phyloP scores from a whole-genome alignment of 2,888 invertebrate genomes.

The Acleris sparsana region DNA sequence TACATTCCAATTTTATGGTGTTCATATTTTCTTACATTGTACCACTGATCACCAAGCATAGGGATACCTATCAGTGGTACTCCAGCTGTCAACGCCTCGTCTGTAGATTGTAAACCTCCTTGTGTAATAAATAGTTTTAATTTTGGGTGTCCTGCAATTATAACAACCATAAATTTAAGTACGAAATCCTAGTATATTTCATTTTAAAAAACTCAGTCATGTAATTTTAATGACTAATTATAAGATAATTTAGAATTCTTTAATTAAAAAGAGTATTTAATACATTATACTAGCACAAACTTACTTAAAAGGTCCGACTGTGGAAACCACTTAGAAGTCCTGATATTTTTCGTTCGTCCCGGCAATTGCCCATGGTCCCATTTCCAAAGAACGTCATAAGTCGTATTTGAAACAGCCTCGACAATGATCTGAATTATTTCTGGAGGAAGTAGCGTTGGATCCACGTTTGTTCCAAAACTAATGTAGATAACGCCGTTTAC shows the following conservation, averaged over 20 bases:
- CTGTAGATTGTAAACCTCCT: constrained; percentile 75
- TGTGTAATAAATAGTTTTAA: constrained; percentile 76
- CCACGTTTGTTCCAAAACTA: constrained; percentile 61
- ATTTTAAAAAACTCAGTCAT: too few species aligned
- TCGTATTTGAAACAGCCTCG: constrained; percentile 53
- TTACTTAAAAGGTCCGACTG: constrained; percentile 56
- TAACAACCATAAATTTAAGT: not conserved
- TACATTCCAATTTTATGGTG: constrained; percentile 53
- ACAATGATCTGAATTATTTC: constrained; percentile 43
- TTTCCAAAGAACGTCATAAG: constrained; percentile 66
- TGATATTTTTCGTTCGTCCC: constrained; percentile 51
- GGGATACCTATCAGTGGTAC: constrained; percentile 71
- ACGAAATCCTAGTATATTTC: too few species aligned
- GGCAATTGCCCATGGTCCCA: constrained; percentile 54
- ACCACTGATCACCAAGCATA: constrained; percentile 70
- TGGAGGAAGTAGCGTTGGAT: constrained; percentile 47
- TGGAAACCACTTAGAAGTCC: constrained; percentile 56
- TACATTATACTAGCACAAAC: not conserved
- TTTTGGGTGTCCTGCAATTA: constrained; percentile 65
- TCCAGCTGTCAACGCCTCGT: constrained; percentile 69
- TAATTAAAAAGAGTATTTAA: not conserved
- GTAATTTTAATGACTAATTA: too few species aligned
- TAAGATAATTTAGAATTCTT: too few species aligned
- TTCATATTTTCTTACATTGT: constrained; percentile 61
- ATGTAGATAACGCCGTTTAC: constrained; percentile 61